A percentile compares a stretch with the other conserved stretches of the same genome.
phyloP scores from a whole-genome alignment of 2,888 invertebrate species.

The Lepidochitona cinerea region DNA sequence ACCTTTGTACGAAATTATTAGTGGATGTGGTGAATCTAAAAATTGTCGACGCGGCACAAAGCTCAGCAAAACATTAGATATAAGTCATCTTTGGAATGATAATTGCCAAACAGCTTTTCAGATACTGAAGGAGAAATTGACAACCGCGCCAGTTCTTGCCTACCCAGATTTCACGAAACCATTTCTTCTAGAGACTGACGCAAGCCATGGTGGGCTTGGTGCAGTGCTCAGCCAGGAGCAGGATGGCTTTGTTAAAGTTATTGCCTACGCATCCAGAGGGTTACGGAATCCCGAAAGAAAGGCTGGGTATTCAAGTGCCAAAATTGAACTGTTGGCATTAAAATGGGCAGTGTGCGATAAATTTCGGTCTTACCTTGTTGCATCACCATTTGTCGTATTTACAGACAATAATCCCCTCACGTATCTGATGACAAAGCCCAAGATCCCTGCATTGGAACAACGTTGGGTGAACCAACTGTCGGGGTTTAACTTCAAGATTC shows the following conservation, averaged over 20 bases:
- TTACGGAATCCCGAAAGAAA: constrained; percentile 15
- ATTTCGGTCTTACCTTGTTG: constrained; percentile 23
- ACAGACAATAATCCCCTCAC: constrained; percentile 22
- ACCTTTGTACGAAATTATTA: constrained; percentile 17
- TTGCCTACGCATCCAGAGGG: constrained; percentile 17
- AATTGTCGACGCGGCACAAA: no score
- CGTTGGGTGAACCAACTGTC: constrained; percentile 24
- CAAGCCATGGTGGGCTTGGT: constrained; percentile 15
- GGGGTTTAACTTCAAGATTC: constrained; percentile 16
- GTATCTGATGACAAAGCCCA: constrained; percentile 16
- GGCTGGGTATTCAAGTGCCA: constrained; percentile 24
- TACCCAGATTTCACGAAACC: constrained; percentile 23
- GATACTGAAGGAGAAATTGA: constrained; percentile 20
- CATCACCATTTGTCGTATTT: constrained; percentile 15
- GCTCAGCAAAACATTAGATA: background rate
- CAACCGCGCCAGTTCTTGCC: constrained; percentile 23
- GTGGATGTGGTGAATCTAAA: background rate
- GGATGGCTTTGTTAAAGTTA: constrained; percentile 18
- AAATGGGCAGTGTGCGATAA: constrained; percentile 34
- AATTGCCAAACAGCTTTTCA: constrained; percentile 27
- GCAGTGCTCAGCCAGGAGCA: constrained; percentile 22
- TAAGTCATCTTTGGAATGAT: constrained; percentile 13
- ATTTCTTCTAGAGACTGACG: constrained; percentile 18
- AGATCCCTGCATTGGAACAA: constrained; percentile 23
- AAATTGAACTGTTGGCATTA: constrained; percentile 27